Conservation (phyloP, 2,113 vertebrate species). For the Ictalurus punctatus region DNA sequence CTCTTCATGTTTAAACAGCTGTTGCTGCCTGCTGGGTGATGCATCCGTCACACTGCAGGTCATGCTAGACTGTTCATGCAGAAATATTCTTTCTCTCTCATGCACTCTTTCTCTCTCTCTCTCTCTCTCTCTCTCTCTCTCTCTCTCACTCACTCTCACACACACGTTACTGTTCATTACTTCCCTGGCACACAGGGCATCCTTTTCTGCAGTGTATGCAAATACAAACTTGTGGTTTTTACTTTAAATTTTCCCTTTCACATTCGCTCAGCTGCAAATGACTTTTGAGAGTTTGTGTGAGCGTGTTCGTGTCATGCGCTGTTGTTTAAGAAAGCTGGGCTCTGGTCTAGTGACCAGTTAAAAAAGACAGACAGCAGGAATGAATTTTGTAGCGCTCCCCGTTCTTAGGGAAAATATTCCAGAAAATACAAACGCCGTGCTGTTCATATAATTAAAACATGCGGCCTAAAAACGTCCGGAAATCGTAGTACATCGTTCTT, state of each 20-base stretch:
- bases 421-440: background rate
- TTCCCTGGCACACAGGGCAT: conserved; percentile 8
- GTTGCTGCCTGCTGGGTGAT: conserved; percentile 35
- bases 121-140: background rate
- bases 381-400: background rate
- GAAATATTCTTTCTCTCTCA: background rate
- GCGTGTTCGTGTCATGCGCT: background rate
- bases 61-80: conserved; percentile 16
- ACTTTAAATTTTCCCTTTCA: conserved; percentile 8
- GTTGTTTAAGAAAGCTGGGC: background rate
- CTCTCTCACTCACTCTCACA: background rate
- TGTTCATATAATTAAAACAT: background rate
- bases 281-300: background rate
- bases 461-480: background rate
- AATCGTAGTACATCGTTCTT: background rate
- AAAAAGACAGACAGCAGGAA: background rate
- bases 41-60: conserved; percentile 20
- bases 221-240: background rate
- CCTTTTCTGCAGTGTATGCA: background rate
- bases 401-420: background rate
- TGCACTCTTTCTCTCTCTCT: background rate
- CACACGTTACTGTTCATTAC: background rate
- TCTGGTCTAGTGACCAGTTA: background rate
- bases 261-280: background rate
- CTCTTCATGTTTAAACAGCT: conserved; percentile 37